These are phyloP conservation scores for Digitonthophagus gazella DNA, from an alignment of 2,888 invertebrate genomes.

Conservation along the genomic window DNA sequence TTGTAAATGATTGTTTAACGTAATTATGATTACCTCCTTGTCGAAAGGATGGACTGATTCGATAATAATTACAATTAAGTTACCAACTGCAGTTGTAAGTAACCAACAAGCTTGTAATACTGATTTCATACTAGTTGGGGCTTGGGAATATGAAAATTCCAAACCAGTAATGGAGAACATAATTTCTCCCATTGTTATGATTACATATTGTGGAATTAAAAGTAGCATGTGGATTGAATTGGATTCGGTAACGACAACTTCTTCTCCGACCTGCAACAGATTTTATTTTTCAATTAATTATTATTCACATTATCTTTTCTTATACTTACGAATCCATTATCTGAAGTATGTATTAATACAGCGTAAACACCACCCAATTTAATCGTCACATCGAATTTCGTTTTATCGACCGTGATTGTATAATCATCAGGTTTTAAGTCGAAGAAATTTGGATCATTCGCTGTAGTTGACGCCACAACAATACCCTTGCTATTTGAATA, in stretches of 20 bases:
- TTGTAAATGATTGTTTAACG: slow-evolving; percentile 31
- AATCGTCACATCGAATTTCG: slow-evolving; percentile 42
- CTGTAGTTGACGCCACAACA: neutral
- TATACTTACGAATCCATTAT: slow-evolving; percentile 47
- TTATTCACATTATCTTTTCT: neutral
- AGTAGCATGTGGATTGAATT: slow-evolving; percentile 79
- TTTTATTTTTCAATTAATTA: neutral
- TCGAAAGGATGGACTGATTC: slow-evolving; percentile 76
- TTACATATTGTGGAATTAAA: slow-evolving; percentile 88
- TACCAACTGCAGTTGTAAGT: slow-evolving; percentile 90
- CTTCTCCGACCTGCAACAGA: slow-evolving; percentile 42
- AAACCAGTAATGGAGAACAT: slow-evolving; percentile 96
- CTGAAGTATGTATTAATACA: slow-evolving; percentile 52
- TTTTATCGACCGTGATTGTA: slow-evolving; percentile 22
- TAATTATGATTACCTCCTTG: slow-evolving; percentile 63
- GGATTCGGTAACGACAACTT: slow-evolving; percentile 60
- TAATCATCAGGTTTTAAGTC: slow-evolving; percentile 28
- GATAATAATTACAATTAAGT: slow-evolving; percentile 86
- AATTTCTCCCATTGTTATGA: slow-evolving; percentile 91
- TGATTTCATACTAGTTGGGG: slow-evolving; percentile 91
- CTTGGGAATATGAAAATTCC: slow-evolving; percentile 94
- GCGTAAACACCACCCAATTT: slow-evolving; percentile 68
- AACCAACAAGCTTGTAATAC: slow-evolving; percentile 91
- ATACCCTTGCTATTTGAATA: slow-evolving; percentile 14
- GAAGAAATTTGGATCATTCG: slow-evolving; percentile 8